phyloP scores from a whole-genome alignment of 2,888 invertebrate species.

The Lamproptera curius region DNA sequence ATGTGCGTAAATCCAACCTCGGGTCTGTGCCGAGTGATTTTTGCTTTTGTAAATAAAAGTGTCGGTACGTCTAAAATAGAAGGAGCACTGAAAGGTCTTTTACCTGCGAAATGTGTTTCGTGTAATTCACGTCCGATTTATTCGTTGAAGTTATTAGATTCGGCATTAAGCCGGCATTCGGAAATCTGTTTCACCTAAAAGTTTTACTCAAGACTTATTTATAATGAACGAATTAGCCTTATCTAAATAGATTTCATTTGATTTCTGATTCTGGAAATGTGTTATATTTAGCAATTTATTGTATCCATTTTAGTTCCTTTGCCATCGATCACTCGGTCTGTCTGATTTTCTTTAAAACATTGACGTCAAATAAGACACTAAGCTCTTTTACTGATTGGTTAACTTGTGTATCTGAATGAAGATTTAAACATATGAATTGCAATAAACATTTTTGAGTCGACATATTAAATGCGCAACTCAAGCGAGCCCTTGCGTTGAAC shows the following conservation, averaged over 20 bases:
- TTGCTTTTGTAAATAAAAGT: slow-evolving; percentile 3
- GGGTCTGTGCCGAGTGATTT: not conserved
- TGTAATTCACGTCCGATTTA: not conserved
- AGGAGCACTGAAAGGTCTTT: not conserved
- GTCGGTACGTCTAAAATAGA: slow-evolving; percentile 5
- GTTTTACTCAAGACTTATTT: slow-evolving; percentile 3
- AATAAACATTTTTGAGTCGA: too few relatives aligned
- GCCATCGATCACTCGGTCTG: too few relatives aligned
- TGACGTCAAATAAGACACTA: too few relatives aligned
- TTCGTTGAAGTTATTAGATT: slow-evolving; percentile 4
- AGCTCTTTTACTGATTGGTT: too few relatives aligned
- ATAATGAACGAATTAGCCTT: slow-evolving; percentile 7
- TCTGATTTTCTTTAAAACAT: too few relatives aligned
- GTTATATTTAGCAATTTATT: not conserved
- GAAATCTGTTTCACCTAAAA: slow-evolving; percentile 2
- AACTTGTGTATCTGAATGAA: too few relatives aligned
- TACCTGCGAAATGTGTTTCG: not conserved
- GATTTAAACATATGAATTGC: too few relatives aligned
- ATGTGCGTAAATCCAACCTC: slow-evolving; percentile 2
- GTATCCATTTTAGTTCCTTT: not conserved
- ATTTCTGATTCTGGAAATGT: slow-evolving; percentile 5
- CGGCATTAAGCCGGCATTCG: slow-evolving; percentile 2
- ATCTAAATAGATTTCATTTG: slow-evolving; percentile 13
- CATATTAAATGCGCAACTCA: too few relatives aligned
- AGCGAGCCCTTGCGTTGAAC: too few relatives aligned